Evolutionary conservation across 2,797 vertebrate genomes (phyloP).

Genomic region (Gadopsis bispinosus): DNA sequence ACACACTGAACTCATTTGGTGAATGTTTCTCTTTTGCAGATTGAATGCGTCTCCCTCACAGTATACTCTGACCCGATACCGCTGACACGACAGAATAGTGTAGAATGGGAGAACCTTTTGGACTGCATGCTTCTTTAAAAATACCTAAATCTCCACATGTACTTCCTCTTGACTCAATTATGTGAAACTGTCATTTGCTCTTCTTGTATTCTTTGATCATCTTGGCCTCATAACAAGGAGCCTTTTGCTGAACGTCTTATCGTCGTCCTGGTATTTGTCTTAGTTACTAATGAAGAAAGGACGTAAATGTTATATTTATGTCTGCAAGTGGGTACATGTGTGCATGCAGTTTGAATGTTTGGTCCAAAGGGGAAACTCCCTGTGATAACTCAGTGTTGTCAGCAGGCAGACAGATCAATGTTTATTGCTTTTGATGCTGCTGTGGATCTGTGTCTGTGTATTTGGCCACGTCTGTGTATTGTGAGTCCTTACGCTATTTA

Average conservation of each 20-base stretch:
- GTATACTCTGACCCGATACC: neutral
- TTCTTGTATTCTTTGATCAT: no score
- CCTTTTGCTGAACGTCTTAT: conserved; percentile 16
- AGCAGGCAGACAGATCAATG: conserved; percentile 55
- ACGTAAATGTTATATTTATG: conserved; percentile 16
- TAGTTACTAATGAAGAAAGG: neutral
- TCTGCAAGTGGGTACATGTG: conserved; percentile 1
- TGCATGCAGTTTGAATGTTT: conserved; percentile 4
- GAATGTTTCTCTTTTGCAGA: neutral
- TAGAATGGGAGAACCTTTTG: neutral
- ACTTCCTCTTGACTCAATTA: neutral
- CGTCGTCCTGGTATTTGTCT: neutral
- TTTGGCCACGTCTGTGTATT: conserved; percentile 25
- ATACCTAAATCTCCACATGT: neutral
- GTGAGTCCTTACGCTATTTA: conserved; percentile 16
- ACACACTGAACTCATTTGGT: conserved; percentile 3
- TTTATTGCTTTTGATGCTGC: conserved; percentile 49
- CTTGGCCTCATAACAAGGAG: conserved; percentile 10
- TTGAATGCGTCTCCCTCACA: neutral
- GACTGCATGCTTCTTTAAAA: neutral
- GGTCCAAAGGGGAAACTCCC: conserved; percentile 34
- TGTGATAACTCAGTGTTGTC: conserved; percentile 41
- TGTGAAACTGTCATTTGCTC: neutral
- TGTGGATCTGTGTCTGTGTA: conserved; percentile 35
- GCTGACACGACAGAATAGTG: neutral